Evolutionary conservation across 2,888 invertebrate species (phyloP).

Genomic region (Theodoxus fluviatilis): DNA sequence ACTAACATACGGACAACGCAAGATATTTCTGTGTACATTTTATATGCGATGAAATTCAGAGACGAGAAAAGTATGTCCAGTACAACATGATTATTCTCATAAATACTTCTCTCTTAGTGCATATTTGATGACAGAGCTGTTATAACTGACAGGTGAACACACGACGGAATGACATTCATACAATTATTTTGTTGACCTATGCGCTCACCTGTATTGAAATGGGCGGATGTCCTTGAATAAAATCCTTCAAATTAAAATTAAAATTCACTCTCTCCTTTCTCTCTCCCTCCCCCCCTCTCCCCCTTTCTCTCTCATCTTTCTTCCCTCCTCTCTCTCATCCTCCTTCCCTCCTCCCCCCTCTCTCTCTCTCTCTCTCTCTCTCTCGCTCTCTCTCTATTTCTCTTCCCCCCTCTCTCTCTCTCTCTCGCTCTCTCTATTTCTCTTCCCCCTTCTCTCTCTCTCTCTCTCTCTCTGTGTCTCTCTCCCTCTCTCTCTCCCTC

Average conservation of each 20-base stretch:
- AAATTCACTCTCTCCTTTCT: not conserved
- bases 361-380: not conserved
- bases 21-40: no score
- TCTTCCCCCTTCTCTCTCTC: not conserved
- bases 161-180: no score
- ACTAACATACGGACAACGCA: no score
- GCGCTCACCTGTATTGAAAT: no score
- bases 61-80: no score
- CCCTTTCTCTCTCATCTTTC: not conserved
- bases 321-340: not conserved
- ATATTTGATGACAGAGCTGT: no score
- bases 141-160: no score
- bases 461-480: slow-evolving; percentile 13
- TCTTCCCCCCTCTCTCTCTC: slow-evolving; percentile 9
- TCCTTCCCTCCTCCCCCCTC: not conserved
- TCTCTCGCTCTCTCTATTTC: not conserved
- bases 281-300: slow-evolving; percentile 7
- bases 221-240: no score
- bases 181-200: no score
- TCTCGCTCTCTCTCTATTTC: slow-evolving; percentile 11
- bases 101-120: no score
- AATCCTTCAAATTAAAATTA: not conserved
- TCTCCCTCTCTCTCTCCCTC: slow-evolving; percentile 1
- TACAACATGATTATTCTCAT: no score
- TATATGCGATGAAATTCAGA: no score